Evolutionary conservation across 2,888 invertebrate species (phyloP), one percentile per base, ranked within the genome.

Genomic region (Chydorus sphaericus): DNA sequence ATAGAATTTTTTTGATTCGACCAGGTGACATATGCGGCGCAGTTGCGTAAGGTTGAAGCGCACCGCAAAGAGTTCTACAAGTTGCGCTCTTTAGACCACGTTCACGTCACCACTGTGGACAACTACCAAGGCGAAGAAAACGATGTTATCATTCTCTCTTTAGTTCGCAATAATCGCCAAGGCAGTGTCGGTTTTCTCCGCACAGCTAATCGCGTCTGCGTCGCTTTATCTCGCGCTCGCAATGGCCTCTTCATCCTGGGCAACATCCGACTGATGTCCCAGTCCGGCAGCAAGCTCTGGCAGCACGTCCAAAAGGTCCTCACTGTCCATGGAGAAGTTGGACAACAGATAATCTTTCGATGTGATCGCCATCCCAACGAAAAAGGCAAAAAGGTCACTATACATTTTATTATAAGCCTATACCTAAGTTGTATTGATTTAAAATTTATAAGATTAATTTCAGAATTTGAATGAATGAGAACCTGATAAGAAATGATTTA

Each of bases 91-190:
- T 1, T 36, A 14, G 33, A 33, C n/a, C 23, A 18, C 14, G 16
- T 50, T 20, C 29, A 50, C 30, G 60, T 66, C 1, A 61, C 61
- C 8, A 60, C 62, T 4, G 67, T 68, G 28, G 68, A 69, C 60
- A 69, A 67, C 58, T 69, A 62, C 59, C 69, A 69, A 60, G 68
- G 69, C 7, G 68, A 67, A 56, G 67, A 65, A 55, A 66, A 65
- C 59, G 62, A 66, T 48, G 66, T 70, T 29, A 66, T 69, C 54
- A 62, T 70, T 29, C 61, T 70, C 30, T 68, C 69, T 11, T 59
- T 70, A 4, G 69, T 70, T 1, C 62, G 70, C 16, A 68, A 67
- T 53, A 65, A 66, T 59, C 58, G 57, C 14, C 58, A 61, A 36
- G 60, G 61, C 0, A 60, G 59, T 10, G 63, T 65, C n/a, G 66